Evolutionary conservation across 1,140 invertebrate species (phyloP), one percentile per base, ranked within the genome.

Genomic region (Heliconius nattereri): DNA sequence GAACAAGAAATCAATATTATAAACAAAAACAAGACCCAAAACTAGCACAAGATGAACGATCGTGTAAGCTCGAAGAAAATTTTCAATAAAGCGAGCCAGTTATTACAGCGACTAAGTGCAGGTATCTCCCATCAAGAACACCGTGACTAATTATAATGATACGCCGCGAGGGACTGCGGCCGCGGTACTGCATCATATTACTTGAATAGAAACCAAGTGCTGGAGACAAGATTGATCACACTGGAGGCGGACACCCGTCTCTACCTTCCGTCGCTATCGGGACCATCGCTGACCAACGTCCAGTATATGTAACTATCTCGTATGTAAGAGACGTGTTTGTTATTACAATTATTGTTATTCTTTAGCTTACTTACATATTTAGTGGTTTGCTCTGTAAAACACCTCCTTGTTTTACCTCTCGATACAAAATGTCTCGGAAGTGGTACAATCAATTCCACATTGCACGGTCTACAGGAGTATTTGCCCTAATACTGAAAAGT

Each of bases 71-170:
- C 73, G 29, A 49, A 54, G 45, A 52, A 75, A 66, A 76, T 57
- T 76, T 76, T 76, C 74, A 76, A 76, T 76, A 76, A 66, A 7
- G n/a, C 72, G 8, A n/a, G 40, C 29, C 54, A 80, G 45, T 80
- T 76, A 80, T 80, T 80, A 79, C 37, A 73, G 70, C 73, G 35
- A 54, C 71, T 60, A 72, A 75, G 66, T 66, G 72, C 66, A 54
- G 49, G 19, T 19, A 52, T 45, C 40, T 45, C 16, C 49, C 52
- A 71, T 76, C 73, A 49, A 75, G 66, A 60, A 37, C 32, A 71
- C 78, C 78, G 37, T 80, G 71, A 76, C 78, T 76, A 80, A 80
- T 80, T 80, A 76, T 80, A 79, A 76, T 80, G 78, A 76, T 80
- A 76, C 70, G 73, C 29, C 57, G 54, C 35, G 52, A 76, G 71